These are phyloP conservation scores for Drosophila gunungcola DNA, from an alignment of 1,140 invertebrate species.

Conservation along the genomic window DNA sequence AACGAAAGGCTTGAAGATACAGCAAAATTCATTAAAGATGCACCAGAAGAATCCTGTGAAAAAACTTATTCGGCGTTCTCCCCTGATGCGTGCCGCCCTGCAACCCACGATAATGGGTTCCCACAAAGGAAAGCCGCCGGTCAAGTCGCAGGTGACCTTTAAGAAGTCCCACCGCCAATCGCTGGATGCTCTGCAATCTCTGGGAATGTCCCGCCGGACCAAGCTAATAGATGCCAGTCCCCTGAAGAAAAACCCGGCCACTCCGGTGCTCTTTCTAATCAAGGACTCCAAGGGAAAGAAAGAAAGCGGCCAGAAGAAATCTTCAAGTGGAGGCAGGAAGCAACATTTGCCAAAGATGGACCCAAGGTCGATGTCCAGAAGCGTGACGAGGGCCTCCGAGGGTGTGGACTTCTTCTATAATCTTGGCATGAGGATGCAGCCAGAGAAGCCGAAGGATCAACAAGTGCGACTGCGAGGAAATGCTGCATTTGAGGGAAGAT, in stretches of 20 bases:
- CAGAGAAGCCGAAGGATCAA: no score
- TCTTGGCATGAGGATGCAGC: constrained; percentile 9
- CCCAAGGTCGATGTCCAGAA: background rate
- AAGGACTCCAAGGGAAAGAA: constrained; percentile 3
- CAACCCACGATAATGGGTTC: background rate
- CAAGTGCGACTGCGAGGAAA: background rate
- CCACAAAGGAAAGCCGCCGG: background rate
- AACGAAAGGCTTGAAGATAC: background rate
- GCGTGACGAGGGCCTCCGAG: background rate
- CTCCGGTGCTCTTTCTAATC: constrained; percentile 26
- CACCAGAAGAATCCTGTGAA: background rate
- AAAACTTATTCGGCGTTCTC: background rate
- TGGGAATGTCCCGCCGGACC: background rate
- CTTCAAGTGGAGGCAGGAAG: background rate
- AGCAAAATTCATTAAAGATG: background rate
- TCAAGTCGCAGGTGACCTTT: background rate
- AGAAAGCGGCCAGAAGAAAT: background rate
- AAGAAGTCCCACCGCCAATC: constrained; percentile 1
- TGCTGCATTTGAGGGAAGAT: background rate
- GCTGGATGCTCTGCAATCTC: background rate
- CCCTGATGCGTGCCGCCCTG: background rate
- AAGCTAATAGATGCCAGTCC: constrained; percentile 7
- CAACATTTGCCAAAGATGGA: background rate
- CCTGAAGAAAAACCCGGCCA: background rate
- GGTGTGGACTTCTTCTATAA: constrained; percentile 43